These are phyloP conservation scores for Semaprochilodus insignis DNA, from an alignment of 2,797 vertebrate species.

Conservation along the genomic window DNA sequence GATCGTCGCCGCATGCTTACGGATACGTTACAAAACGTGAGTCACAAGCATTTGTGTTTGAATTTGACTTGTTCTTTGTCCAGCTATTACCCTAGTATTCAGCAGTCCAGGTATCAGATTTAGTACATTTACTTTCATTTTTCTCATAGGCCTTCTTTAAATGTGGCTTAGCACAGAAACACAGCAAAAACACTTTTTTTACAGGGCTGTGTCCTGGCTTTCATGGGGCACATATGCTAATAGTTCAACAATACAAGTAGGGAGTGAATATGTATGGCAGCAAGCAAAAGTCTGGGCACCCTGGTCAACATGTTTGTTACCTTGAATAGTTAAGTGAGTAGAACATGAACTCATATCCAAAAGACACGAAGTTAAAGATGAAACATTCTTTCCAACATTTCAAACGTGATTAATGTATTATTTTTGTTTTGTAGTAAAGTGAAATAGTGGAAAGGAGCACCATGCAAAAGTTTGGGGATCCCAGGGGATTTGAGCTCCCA, in stretches of 20 bases:
- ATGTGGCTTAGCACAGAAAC: neutral
- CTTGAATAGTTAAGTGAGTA: too few relatives aligned
- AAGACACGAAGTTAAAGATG: too few relatives aligned
- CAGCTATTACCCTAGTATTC: neutral
- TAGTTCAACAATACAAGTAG: neutral
- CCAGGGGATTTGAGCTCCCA: too few relatives aligned
- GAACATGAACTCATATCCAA: too few relatives aligned
- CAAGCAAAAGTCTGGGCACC: too few relatives aligned
- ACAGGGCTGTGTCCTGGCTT: neutral
- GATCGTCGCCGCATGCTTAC: constrained; percentile 80
- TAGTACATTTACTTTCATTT: too few relatives aligned
- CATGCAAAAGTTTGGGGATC: too few relatives aligned
- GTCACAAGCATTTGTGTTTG: neutral
- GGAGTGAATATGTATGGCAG: neutral
- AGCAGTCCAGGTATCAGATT: neutral
- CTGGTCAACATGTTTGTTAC: too few relatives aligned
- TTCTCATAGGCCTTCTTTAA: neutral
- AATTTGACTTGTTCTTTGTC: neutral
- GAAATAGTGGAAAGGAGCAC: too few relatives aligned
- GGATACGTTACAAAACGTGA: constrained; percentile 78
- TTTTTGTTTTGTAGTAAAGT: too few relatives aligned
- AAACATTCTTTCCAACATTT: too few relatives aligned
- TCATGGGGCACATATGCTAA: neutral
- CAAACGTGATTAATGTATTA: too few relatives aligned
- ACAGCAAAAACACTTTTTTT: neutral